Evolutionary conservation across 92 coral and sea anemone genomes (phyloP), one percentile per base, ranked within the genome.

Genomic region (Bergia puertoricense): DNA sequence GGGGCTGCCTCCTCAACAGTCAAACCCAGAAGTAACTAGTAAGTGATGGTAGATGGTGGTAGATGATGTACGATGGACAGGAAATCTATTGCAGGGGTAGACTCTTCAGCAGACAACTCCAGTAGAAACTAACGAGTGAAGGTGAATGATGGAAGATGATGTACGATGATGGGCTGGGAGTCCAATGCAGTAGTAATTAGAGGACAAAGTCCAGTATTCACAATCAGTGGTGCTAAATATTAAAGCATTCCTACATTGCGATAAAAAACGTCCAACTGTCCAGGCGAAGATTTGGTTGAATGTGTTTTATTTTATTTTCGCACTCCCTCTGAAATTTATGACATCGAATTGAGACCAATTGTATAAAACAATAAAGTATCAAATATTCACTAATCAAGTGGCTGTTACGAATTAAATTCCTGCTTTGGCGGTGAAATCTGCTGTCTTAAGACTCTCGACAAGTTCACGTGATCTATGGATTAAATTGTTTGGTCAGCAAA

Each of bases 381-480:
- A 72, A 18, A 72, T 74, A 74, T 74, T 74, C 79, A 74, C 8
- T 74, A 39, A 40, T 76, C 15, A 76, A 40, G 42, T 15, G 6
- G 51, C 51, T 42, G 46, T 9, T 30, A 76, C 30, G 46, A 76
- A 13, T 23, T 76, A 42, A 76, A 76, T 76, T 36, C 46, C 79
- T 39, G 10, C 11, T 74, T 42, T 40, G 14, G 79, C 38, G 54
- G 79, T 9, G 79, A 44, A 48, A 45, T 30, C 44, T 79, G 42
- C 41, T 51, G 39, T 41, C 67, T 79, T 79, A 46, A 42, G 82
- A 46, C 22, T 79, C 82, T 79, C 66, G 65, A 79, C 42, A 79
- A 37, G 11, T 56, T 79, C 83, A 79, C 83, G 66, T 79, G 69
- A 51, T 30, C 69, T 79, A 30, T 59, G 48, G 85, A 42, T 81